phyloP scores from a whole-genome alignment of 2,113 vertebrate species.

The Dasyurus viverrinus region DNA sequence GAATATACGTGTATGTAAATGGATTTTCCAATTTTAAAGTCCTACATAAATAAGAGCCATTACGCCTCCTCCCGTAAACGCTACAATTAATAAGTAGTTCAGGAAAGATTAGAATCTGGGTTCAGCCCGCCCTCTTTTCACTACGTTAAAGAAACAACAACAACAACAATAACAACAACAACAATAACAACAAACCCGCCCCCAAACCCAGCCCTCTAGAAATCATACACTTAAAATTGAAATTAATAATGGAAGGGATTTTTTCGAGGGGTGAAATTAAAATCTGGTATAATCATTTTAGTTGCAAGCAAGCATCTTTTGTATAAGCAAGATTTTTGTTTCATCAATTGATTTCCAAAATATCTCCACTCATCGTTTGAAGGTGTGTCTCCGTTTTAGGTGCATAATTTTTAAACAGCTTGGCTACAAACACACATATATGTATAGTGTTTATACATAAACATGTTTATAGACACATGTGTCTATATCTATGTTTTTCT shows the following conservation, averaged over 20 bases:
- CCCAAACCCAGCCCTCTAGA: not conserved
- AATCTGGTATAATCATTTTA: not conserved
- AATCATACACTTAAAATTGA: not conserved
- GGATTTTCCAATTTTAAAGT: not conserved
- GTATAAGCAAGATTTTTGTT: not conserved
- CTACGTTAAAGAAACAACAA: not conserved
- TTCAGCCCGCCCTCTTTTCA: not conserved
- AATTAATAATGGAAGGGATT: not conserved
- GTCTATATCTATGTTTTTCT: too few species aligned
- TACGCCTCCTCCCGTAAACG: not conserved
- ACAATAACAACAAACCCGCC: too few species aligned
- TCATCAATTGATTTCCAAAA: not conserved
- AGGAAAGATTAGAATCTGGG: not conserved
- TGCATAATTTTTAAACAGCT: not conserved
- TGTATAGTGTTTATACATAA: too few species aligned
- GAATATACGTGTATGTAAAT: not conserved
- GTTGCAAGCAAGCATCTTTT: too few species aligned
- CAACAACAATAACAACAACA: not conserved
- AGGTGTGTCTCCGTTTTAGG: not conserved
- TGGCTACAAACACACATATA: not conserved
- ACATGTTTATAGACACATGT: too few species aligned
- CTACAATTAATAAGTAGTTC: not conserved
- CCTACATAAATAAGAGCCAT: not conserved
- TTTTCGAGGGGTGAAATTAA: not conserved
- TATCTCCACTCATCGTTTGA: not conserved